Evolutionary conservation across 64 coral and sea anemone genomes (phyloP), one percentile per base, ranked within the genome.

Genomic region (Hydrozoanthus tunicans): DNA sequence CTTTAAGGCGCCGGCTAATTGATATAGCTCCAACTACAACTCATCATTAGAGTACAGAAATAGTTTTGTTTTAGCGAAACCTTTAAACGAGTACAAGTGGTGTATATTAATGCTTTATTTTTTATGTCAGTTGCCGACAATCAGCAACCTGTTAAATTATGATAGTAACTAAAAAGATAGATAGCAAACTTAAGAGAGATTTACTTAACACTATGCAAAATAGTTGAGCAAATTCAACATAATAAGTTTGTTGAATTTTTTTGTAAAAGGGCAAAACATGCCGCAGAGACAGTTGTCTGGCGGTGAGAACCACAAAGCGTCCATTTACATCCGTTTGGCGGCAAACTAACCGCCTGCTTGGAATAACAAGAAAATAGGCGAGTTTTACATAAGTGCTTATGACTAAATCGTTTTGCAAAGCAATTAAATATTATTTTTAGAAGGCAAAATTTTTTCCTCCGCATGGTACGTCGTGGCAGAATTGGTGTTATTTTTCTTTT

Each of bases 201-300:
- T 13, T 67, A 52, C 8, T 17, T 67, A 27, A 27, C 67, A 70
- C 17, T 55, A 80, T 58, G 61, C 12, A 32, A 62, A 24, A 60
- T 27, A 80, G 58, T 86, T 67, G 67, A 57, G 66, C n/a, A 72
- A 86, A 88, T 70, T 88, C 70, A 13, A 26, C 2, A 88, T 63
- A 13, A 56, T 25, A 56, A 57, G 59, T 74, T 88, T 88, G 84
- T 88, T 88, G 84, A 88, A 67, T 43, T 60, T 59, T 74, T 74
- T 73, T 73, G 55, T 58, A 43, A 74, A 88, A 56, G 70, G 10
- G 54, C 15, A 51, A 88, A 86, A 61, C 43, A 56, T 17, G 20
- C 84, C 84, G 84, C 84, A 15, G 68, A 88, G 84, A 88, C 84
- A 73, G 9, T 17, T 88, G 84, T 88, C 84, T 88, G 84, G 68